Base-by-base conservation (phyloP, 2,113 vertebrate genomes). In the Atractosteus spatula region DNA sequence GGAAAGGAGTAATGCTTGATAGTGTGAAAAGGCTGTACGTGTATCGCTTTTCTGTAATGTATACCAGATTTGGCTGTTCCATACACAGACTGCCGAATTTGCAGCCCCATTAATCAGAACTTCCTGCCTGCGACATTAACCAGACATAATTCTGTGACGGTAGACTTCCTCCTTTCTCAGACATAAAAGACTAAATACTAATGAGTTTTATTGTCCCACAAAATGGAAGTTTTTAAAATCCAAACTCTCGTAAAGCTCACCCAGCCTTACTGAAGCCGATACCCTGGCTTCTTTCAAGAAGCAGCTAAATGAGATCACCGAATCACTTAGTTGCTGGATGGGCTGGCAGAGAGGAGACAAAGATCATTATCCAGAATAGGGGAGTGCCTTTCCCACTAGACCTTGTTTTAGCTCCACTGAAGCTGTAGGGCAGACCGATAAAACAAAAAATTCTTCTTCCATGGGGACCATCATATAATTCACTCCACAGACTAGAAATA, bases 41-140 rank as follows among this genome's bases (percentile, higher is more conserved):
- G 62, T 29, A 42, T 65, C 41, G 8, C 13, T 65, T 8, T 4
- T 42, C 62, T 42, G 16, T 12, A 10, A 13, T 3, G 4, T 10
- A 41, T 3, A 42, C 68, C 2, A 8, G 55, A 44, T 16, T 11
- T 44, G 10, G 41, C 7, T 10, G 11, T 41, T 64, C 7, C 13
- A 41, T 76, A 74, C 11, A 55, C 71, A 62, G 75, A 71, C 56
- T 44, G 63, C 72, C 62, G 77, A 70, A 74, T 73, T 12, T 74
- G 76, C 43, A 77, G 6, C 7, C n/a, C 65, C 70, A 81, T 89
- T 82, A 84, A 83, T 89, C 80, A 85, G 43, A 59, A 71, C 71
- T 89, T 87, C 88, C 86, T 89, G 80, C 77, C 76, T 71, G 78
- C 84, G 84, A 87, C 80, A 78, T 76, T 86, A 76, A 80, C 78